phyloP scores from a whole-genome alignment of 1,140 invertebrate species.

The Cyphomyrmex costatus region DNA sequence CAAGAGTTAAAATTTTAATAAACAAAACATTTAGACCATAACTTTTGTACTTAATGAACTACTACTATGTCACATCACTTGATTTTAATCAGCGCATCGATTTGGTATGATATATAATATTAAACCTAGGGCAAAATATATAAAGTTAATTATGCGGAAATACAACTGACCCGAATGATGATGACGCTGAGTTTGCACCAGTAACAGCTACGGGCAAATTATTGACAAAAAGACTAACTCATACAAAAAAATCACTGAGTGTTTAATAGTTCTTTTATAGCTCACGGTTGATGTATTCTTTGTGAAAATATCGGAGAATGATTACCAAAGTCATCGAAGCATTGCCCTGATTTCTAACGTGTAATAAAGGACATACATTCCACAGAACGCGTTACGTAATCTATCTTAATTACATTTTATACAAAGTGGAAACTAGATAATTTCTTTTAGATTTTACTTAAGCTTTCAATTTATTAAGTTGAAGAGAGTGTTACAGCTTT shows the following conservation, averaged over 20 bases:
- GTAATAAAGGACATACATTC: background rate
- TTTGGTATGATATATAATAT: conserved; percentile 7
- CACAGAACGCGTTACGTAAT: background rate
- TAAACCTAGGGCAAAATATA: conserved; percentile 55
- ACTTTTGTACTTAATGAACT: background rate
- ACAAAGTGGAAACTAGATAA: background rate
- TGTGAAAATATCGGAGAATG: conserved; percentile 21
- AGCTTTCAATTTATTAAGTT: background rate
- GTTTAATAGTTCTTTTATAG: conserved; percentile 34
- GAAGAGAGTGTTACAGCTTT: background rate
- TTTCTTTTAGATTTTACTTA: background rate
- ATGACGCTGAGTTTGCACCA: conserved; percentile 32
- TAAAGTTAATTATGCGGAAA: conserved; percentile 65
- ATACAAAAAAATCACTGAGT: conserved; percentile 23
- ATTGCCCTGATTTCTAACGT: background rate
- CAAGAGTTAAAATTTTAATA: conserved; percentile 2
- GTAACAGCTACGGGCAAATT: conserved; percentile 1
- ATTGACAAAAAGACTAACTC: conserved; percentile 9
- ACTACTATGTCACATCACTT: background rate
- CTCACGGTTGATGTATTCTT: conserved; percentile 33
- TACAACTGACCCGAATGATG: conserved; percentile 39
- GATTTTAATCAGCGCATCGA: background rate
- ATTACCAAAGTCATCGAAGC: conserved; percentile 23
- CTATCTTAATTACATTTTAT: conserved; percentile 27
- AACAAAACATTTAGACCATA: background rate